Evolutionary conservation across 1,140 invertebrate species (phyloP).

Genomic region (Wiebesia pumilae): DNA sequence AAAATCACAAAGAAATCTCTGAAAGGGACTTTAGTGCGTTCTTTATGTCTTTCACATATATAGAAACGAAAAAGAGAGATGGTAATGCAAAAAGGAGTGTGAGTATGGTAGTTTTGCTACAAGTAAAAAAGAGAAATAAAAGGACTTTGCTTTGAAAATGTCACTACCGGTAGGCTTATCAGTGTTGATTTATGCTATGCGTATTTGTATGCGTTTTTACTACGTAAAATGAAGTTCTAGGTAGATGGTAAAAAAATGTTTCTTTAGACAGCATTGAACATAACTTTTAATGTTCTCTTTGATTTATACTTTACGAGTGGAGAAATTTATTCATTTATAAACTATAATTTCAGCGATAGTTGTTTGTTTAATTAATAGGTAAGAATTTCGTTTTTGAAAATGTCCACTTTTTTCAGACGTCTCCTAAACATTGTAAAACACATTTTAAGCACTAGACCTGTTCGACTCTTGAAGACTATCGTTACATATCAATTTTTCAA

Average conservation of each 20-base stretch:
- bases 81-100: slow-evolving; percentile 9
- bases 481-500: too few species aligned
- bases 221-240: slow-evolving; percentile 7
- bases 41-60: slow-evolving; percentile 24
- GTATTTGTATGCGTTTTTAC: neutral
- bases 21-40: slow-evolving; percentile 19
- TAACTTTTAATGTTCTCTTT: neutral
- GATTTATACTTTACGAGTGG: neutral
- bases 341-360: neutral
- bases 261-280: too few species aligned
- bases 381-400: too few species aligned
- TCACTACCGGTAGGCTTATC: slow-evolving; percentile 19
- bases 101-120: slow-evolving; percentile 5
- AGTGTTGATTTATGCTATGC: neutral
- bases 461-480: too few species aligned
- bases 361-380: too few species aligned
- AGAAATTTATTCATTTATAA: neutral
- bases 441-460: too few species aligned
- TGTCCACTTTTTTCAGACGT: too few species aligned
- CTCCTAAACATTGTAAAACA: too few species aligned
- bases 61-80: neutral
- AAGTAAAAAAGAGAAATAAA: slow-evolving; percentile 27
- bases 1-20: slow-evolving; percentile 49
- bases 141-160: slow-evolving; percentile 8
- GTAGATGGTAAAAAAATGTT: neutral